Conservation (phyloP, 2,797 vertebrate species). For the Pipistrellus kuhlii region DNA sequence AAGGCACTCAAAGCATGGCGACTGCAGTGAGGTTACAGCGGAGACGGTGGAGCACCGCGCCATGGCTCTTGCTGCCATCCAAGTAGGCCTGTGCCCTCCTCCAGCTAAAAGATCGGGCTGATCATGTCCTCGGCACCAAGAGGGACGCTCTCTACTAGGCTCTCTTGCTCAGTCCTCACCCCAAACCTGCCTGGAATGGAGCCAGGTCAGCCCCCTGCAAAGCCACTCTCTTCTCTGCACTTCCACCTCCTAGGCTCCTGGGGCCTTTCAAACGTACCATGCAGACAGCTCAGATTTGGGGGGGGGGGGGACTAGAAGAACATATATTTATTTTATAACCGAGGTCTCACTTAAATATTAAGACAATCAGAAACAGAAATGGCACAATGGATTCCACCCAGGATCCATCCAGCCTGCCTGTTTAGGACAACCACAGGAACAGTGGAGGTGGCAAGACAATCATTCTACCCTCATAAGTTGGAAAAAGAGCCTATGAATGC, state of each 20-base stretch:
- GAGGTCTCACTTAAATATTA: conserved; percentile 4
- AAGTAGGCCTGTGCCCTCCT: background rate
- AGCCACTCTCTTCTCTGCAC: background rate
- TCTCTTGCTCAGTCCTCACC: background rate
- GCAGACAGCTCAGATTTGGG: background rate
- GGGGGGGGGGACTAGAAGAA: background rate
- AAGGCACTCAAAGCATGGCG: background rate
- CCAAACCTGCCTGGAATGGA: background rate
- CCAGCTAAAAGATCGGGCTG: background rate
- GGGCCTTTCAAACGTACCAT: background rate
- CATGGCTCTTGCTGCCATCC: background rate
- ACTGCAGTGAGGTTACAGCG: background rate
- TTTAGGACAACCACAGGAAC: background rate
- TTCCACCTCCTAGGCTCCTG: background rate
- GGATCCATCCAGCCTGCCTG: background rate
- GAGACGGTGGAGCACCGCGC: background rate
- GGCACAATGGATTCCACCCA: background rate
- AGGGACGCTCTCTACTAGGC: background rate
- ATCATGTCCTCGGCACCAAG: background rate
- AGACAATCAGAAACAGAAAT: background rate
- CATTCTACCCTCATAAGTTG: background rate
- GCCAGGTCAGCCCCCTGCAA: background rate
- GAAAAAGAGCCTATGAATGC: conserved; percentile 3
- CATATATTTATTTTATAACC: background rate
- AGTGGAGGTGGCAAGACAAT: background rate